These are phyloP conservation scores for Cyrtorhinus lividipennis DNA, from an alignment of 1,140 invertebrate species.

Conservation along the genomic window DNA sequence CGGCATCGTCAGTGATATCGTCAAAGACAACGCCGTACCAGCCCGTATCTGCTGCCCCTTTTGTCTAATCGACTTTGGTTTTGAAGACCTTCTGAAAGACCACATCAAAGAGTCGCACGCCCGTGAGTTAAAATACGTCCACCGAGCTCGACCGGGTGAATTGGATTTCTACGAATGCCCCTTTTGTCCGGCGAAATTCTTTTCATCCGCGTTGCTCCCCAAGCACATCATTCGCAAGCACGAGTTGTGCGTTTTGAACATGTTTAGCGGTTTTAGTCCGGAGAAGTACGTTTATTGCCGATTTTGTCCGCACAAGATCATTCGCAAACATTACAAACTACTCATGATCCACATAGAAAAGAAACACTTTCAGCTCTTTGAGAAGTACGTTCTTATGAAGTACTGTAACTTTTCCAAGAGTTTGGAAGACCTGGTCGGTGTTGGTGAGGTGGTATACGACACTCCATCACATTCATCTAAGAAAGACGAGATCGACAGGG, in stretches of 20 bases:
- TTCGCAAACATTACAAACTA: conserved; percentile 23
- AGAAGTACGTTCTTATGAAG: conserved; percentile 22
- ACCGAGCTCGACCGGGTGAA: conserved; percentile 13
- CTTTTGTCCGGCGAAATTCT: conserved; percentile 27
- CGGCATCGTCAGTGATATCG: conserved; percentile 21
- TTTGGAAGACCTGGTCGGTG: conserved; percentile 17
- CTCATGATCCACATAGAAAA: conserved; percentile 26
- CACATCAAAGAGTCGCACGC: conserved; percentile 25
- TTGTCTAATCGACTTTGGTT: conserved; percentile 24
- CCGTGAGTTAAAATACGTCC: conserved; percentile 22
- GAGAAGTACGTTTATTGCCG: conserved; percentile 23
- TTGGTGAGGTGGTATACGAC: neutral
- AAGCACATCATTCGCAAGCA: conserved; percentile 26
- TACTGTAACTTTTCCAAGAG: conserved; percentile 17
- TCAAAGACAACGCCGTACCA: conserved; percentile 22
- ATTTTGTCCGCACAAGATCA: conserved; percentile 25
- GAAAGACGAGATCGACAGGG: neutral
- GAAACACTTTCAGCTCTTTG: conserved; percentile 25
- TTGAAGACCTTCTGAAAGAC: conserved; percentile 26
- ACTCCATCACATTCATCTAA: neutral
- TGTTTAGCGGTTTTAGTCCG: conserved; percentile 20
- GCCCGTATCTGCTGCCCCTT: conserved; percentile 26
- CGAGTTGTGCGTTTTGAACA: conserved; percentile 19
- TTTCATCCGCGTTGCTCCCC: conserved; percentile 24
- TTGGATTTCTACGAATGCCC: conserved; percentile 23